Evolutionary conservation across 2,113 vertebrate genomes (phyloP).

Genomic region (Callaeas wilsoni): DNA sequence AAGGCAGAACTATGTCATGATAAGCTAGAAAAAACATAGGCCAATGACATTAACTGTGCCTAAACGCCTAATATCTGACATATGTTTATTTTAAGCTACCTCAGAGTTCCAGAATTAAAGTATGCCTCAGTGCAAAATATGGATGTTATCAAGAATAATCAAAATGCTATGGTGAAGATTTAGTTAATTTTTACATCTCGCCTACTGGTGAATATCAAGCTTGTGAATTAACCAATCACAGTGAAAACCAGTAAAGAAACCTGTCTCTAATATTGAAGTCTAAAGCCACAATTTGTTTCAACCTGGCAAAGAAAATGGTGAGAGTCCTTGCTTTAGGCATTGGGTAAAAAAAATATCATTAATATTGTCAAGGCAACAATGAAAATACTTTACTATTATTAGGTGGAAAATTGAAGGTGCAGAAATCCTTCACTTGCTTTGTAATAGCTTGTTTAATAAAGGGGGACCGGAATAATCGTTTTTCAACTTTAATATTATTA

Average conservation of each 20-base stretch:
- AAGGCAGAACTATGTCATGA: not conserved
- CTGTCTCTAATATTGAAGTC: not conserved
- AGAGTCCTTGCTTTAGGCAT: not conserved
- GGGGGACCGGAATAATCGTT: not conserved
- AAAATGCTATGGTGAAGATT: not conserved
- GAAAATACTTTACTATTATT: conserved; percentile 41
- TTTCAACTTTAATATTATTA: conserved; percentile 62
- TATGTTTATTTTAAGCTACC: not conserved
- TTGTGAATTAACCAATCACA: not conserved
- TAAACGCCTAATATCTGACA: not conserved
- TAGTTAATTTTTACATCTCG: not conserved
- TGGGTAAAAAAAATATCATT: not conserved
- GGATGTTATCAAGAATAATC: not conserved
- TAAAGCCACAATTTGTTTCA: not conserved
- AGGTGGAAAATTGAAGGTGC: conserved; percentile 51
- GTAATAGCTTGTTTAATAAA: conserved; percentile 56
- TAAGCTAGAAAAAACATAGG: not conserved
- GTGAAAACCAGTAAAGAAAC: not conserved
- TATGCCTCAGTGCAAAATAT: not conserved
- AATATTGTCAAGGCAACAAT: conserved; percentile 48
- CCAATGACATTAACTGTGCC: not conserved
- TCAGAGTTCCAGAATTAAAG: not conserved
- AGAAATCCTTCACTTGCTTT: conserved; percentile 51
- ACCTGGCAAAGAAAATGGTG: not conserved
- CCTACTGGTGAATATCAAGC: not conserved